These are phyloP conservation scores for Papilio helenus DNA, from an alignment of 1,140 invertebrate genomes.

Conservation along the genomic window DNA sequence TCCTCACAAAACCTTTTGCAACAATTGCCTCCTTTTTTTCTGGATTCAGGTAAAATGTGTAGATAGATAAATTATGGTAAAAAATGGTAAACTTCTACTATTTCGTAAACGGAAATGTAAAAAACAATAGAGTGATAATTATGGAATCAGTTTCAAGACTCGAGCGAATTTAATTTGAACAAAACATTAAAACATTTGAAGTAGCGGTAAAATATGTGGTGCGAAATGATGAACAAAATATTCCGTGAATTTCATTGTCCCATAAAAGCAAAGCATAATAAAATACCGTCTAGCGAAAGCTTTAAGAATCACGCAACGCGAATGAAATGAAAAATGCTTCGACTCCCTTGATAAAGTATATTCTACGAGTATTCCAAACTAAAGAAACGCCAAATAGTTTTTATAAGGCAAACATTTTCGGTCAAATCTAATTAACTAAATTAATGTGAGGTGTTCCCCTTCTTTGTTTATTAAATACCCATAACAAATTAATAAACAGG, in stretches of 20 bases:
- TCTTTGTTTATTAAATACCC: conserved; percentile 4
- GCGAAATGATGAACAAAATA: conserved; percentile 39
- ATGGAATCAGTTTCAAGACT: neutral
- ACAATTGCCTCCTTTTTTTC: no score
- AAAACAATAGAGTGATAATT: neutral
- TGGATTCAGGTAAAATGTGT: no score
- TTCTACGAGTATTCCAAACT: conserved; percentile 13
- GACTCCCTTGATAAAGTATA: conserved; percentile 32
- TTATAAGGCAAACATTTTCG: neutral
- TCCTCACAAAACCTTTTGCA: no score
- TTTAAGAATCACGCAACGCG: conserved; percentile 39
- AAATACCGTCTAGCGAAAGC: conserved; percentile 37
- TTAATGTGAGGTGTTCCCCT: neutral
- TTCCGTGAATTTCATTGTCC: conserved; percentile 37
- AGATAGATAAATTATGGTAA: no score
- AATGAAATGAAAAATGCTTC: conserved; percentile 38
- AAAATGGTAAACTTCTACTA: no score
- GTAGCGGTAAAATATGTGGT: conserved; percentile 39
- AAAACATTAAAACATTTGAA: conserved; percentile 36
- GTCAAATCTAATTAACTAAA: conserved; percentile 1
- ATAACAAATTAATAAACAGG: conserved; percentile 16
- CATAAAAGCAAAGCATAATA: conserved; percentile 41
- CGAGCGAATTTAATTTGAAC: conserved; percentile 20
- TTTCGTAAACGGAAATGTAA: neutral
- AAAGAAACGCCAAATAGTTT: conserved; percentile 1